phyloP scores from a whole-genome alignment of 2,113 vertebrate genomes.

The Rostratula benghalensis region DNA sequence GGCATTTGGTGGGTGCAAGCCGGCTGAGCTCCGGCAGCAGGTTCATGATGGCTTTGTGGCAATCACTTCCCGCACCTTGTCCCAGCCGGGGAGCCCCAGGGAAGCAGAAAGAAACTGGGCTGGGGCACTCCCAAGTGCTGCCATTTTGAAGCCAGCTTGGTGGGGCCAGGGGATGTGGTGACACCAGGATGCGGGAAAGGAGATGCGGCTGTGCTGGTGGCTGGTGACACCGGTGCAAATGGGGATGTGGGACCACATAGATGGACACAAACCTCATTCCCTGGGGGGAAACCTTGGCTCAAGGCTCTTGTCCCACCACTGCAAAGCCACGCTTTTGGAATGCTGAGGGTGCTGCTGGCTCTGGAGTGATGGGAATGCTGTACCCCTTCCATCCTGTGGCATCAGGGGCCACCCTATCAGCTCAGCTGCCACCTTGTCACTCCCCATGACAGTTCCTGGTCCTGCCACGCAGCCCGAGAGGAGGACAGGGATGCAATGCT shows the following conservation, averaged over 20 bases:
- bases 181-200: background rate
- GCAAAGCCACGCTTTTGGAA: background rate
- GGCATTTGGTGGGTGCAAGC: background rate
- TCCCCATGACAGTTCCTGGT: fast-evolving
- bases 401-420: background rate
- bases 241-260: background rate
- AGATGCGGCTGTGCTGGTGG: background rate
- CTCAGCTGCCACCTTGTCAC: background rate
- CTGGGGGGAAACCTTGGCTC: background rate
- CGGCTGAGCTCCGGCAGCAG: fast-evolving
- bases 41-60: fast-evolving
- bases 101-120: background rate
- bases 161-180: fast-evolving
- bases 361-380: background rate
- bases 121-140: background rate
- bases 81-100: background rate
- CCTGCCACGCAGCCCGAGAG: fast-evolving
- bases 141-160: background rate
- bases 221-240: background rate
- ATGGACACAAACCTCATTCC: background rate
- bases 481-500: background rate
- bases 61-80: background rate
- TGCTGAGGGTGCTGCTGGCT: background rate
- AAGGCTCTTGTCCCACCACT: background rate
- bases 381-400: fast-evolving